These are phyloP conservation scores for Drosophila meridiana DNA, from an alignment of 2,888 invertebrate genomes.

Conservation along the genomic window DNA sequence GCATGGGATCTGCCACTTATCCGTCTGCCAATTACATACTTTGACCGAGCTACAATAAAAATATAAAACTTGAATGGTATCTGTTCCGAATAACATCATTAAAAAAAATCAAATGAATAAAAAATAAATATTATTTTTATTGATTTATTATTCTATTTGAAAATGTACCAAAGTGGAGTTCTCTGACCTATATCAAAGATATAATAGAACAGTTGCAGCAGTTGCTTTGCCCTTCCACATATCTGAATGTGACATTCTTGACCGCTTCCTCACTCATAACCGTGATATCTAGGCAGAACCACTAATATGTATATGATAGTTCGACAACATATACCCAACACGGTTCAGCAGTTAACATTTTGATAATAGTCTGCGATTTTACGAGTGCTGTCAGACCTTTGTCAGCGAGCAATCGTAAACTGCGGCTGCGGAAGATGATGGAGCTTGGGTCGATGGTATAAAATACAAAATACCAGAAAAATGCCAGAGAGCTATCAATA, in stretches of 20 bases:
- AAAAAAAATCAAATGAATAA: neutral
- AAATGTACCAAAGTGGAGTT: neutral
- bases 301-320: constrained; percentile 13
- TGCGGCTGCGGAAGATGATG: constrained; percentile 32
- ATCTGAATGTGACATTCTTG: neutral
- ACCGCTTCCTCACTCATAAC: neutral
- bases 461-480: constrained; percentile 69
- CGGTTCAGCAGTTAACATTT: constrained; percentile 61
- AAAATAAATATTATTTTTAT: neutral
- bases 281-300: neutral
- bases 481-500: constrained; percentile 61
- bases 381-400: constrained; percentile 58
- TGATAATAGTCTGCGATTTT: constrained; percentile 51
- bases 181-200: neutral
- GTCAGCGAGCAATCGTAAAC: constrained; percentile 61
- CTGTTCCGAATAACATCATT: no score
- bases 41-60: no score
- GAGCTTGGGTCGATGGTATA: constrained; percentile 13
- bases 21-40: no score
- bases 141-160: neutral
- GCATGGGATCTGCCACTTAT: no score
- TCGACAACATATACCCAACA: neutral
- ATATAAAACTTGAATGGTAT: no score
- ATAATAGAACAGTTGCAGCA: neutral
- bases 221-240: neutral